A percentile compares a stretch with the other conserved stretches of the same genome.
These are phyloP conservation scores for Bombylius discolor DNA, from an alignment of 2,888 invertebrate genomes.

Conservation along the genomic window DNA sequence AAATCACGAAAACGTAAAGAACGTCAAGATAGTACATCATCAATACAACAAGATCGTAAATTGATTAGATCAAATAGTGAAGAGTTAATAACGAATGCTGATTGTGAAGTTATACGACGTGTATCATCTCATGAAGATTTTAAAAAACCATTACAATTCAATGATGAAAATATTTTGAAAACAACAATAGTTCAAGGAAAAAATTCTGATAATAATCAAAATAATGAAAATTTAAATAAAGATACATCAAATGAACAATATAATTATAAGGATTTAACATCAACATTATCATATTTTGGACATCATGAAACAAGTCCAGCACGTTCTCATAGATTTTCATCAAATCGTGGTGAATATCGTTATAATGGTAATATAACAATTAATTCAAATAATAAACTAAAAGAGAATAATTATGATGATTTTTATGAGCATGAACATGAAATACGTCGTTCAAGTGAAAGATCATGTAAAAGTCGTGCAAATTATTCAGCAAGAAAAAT, in stretches of 20 bases:
- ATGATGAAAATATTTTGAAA: constrained; percentile 7
- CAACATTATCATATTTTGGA: neutral
- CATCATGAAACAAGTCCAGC: constrained; percentile 33
- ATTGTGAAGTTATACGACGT: constrained; percentile 37
- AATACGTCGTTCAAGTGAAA: constrained; percentile 47
- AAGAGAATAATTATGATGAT: constrained; percentile 25
- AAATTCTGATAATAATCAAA: neutral
- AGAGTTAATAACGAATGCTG: constrained; percentile 37
- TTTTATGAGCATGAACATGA: constrained; percentile 49
- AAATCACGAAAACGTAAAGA: constrained; percentile 48
- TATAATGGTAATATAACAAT: constrained; percentile 32
- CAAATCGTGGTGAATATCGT: constrained; percentile 36
- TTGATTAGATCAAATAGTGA: constrained; percentile 49
- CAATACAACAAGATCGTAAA: constrained; percentile 45
- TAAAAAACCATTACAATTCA: constrained; percentile 27
- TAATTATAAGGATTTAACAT: neutral
- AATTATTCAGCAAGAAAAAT: constrained; percentile 40
- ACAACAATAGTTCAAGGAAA: neutral
- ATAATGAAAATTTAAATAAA: neutral
- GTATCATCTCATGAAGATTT: constrained; percentile 54
- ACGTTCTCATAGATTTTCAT: constrained; percentile 32
- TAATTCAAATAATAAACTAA: constrained; percentile 30
- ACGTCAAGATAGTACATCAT: constrained; percentile 46
- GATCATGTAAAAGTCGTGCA: constrained; percentile 48
- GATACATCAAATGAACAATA: neutral